Conservation (phyloP, 2,113 vertebrate genomes). For the Lampris megalopsis region DNA sequence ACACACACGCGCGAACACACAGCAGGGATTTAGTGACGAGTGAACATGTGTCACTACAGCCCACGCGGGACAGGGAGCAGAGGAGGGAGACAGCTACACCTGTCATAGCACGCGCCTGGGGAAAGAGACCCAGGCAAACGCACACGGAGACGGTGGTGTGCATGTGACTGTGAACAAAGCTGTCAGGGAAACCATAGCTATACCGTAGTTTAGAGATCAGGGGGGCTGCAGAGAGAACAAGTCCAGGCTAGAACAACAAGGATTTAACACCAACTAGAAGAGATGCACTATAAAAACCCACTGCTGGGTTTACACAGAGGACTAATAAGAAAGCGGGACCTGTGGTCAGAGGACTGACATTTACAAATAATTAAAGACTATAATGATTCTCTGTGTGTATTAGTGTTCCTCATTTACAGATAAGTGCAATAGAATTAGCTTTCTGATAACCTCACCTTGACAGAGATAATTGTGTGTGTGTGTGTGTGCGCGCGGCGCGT, state of each 20-base stretch:
- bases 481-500: constrained; percentile 45
- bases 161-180: constrained; percentile 33
- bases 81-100: constrained; percentile 80
- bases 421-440: constrained; percentile 68
- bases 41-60: constrained; percentile 83
- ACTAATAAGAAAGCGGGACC: constrained; percentile 56
- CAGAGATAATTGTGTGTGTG: constrained; percentile 54
- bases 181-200: constrained; percentile 44
- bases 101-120: constrained; percentile 77
- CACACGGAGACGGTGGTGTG: constrained; percentile 2
- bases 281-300: neutral
- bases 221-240: constrained; percentile 23
- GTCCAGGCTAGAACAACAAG: constrained; percentile 5
- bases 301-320: constrained; percentile 29
- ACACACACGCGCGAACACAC: constrained; percentile 36
- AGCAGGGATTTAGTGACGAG: constrained; percentile 56
- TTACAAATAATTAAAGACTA: constrained; percentile 71
- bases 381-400: constrained; percentile 65
- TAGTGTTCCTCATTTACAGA: constrained; percentile 66
- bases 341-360: constrained; percentile 46
- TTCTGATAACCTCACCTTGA: constrained; percentile 68
- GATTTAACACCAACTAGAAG: constrained; percentile 39
- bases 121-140: constrained; percentile 58
- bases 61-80: constrained; percentile 74
- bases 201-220: constrained; percentile 42